phyloP scores from a whole-genome alignment of 2,888 invertebrate genomes.

The Melinaea marsaeus region DNA sequence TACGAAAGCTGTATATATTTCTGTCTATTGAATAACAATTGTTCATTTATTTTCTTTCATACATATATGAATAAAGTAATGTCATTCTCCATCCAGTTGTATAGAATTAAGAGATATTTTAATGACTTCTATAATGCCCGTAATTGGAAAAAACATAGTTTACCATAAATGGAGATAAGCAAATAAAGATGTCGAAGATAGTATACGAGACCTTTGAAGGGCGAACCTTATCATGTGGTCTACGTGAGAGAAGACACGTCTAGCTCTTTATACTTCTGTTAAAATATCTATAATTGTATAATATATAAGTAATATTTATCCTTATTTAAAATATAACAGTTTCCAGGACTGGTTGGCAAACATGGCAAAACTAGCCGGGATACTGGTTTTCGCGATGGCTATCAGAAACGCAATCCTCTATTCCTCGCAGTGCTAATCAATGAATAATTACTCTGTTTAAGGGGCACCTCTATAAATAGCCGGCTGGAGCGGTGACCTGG shows the following conservation, averaged over 20 bases:
- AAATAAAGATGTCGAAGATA: neutral
- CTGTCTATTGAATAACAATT: too few relatives aligned
- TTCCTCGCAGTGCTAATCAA: conserved; percentile 78
- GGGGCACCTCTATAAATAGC: conserved; percentile 78
- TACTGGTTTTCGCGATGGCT: conserved; percentile 75
- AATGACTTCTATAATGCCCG: too few relatives aligned
- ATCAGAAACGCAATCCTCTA: conserved; percentile 77
- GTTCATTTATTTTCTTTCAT: too few relatives aligned
- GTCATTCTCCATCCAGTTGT: too few relatives aligned
- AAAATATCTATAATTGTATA: neutral
- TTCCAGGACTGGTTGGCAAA: too few relatives aligned
- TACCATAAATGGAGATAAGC: too few relatives aligned
- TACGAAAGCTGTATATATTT: too few relatives aligned
- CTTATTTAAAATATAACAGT: too few relatives aligned
- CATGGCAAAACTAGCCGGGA: conserved; percentile 50
- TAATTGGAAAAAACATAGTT: too few relatives aligned
- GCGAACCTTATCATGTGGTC: neutral
- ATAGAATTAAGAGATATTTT: too few relatives aligned
- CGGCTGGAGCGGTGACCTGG: conserved; percentile 78
- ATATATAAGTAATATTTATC: neutral
- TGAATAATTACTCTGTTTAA: conserved; percentile 79
- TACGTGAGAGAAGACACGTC: neutral
- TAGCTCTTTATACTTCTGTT: neutral
- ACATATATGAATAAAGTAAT: too few relatives aligned
- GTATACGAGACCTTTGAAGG: neutral